Evolutionary conservation across 2,888 invertebrate genomes (phyloP).

Genomic region (Marasmarcha lunaedactyla): DNA sequence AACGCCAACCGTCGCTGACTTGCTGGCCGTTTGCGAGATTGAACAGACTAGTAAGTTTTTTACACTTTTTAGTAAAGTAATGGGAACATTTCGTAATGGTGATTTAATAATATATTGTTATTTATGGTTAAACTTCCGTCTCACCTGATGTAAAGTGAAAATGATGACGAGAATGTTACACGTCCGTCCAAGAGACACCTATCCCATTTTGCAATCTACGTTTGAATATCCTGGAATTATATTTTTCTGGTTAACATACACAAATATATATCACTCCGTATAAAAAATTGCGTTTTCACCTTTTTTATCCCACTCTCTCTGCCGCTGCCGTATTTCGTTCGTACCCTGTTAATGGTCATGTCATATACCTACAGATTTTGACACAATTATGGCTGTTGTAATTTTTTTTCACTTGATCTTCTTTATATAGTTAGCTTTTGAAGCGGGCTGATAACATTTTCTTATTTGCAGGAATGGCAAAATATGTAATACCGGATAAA

Average conservation of each 20-base stretch:
- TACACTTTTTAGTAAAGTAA: neutral
- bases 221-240: too few relatives aligned
- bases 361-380: too few relatives aligned
- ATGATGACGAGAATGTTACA: neutral
- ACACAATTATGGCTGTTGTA: too few relatives aligned
- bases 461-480: slow-evolving; percentile 71
- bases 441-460: slow-evolving; percentile 1
- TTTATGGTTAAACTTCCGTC: neutral
- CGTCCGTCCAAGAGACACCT: neutral
- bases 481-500: slow-evolving; percentile 73
- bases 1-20: slow-evolving; percentile 77
- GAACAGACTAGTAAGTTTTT: slow-evolving; percentile 78
- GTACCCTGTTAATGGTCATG: too few relatives aligned
- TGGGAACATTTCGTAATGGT: too few relatives aligned
- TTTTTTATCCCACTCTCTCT: too few relatives aligned
- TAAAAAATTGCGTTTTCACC: too few relatives aligned
- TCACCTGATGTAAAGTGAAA: neutral
- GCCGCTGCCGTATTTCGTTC: neutral
- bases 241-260: too few relatives aligned
- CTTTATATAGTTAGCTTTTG: too few relatives aligned
- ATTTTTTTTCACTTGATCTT: too few relatives aligned
- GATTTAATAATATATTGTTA: neutral
- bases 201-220: too few relatives aligned
- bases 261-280: too few relatives aligned
- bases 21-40: slow-evolving; percentile 81